phyloP scores from a whole-genome alignment of 2,113 vertebrate genomes.

The Syngnathus scovelli region DNA sequence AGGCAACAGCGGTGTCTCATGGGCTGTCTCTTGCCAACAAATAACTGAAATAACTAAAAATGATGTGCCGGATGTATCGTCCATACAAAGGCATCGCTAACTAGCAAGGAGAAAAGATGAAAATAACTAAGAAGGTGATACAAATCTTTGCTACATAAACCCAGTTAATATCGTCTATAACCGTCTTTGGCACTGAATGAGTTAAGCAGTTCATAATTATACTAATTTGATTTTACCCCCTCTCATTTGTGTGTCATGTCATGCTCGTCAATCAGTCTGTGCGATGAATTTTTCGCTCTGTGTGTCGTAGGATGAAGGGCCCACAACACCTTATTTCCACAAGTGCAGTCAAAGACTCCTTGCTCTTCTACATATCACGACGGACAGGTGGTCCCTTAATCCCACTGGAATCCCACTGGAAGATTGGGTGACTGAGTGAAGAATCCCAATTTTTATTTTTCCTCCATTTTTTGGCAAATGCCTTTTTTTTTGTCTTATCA shows the following conservation, averaged over 20 bases:
- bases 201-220: neutral
- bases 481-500: conserved; percentile 51
- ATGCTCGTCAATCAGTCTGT: conserved; percentile 70
- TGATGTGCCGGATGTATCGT: too few species aligned
- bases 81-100: too few species aligned
- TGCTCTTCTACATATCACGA: conserved; percentile 79
- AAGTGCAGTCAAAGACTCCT: conserved; percentile 81
- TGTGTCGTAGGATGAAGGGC: conserved; percentile 73
- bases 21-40: conserved; percentile 10
- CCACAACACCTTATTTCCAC: conserved; percentile 77
- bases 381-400: conserved; percentile 74
- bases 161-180: too few species aligned
- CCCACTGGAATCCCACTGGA: conserved; percentile 67
- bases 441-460: conserved; percentile 49
- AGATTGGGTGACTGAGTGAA: conserved; percentile 67
- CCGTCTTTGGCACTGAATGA: too few species aligned
- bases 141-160: too few species aligned
- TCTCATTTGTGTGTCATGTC: conserved; percentile 65
- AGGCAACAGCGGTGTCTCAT: conserved; percentile 19
- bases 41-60: too few species aligned
- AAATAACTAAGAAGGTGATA: too few species aligned
- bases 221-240: conserved; percentile 17
- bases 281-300: conserved; percentile 53
- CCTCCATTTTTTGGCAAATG: conserved; percentile 52
- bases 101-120: too few species aligned